Percentiles rank a stretch among this genome's conserved stretches.
Conservation (phyloP, 2,888 invertebrate species). For the Pemphredon lugubris region DNA sequence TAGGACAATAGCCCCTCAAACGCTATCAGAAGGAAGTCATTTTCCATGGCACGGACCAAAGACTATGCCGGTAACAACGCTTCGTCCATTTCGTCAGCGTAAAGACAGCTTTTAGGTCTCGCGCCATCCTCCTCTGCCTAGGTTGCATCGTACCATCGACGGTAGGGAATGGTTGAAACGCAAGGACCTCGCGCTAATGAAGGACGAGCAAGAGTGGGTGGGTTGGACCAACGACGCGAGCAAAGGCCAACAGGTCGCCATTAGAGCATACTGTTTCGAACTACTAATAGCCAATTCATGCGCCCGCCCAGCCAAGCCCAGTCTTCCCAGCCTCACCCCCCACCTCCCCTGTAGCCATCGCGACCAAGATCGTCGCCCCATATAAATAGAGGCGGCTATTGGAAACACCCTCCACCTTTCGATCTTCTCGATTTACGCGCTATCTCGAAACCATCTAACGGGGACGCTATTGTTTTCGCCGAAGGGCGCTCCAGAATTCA, state of each 20-base stretch:
- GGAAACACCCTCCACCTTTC: conserved; percentile 9
- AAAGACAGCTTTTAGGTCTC: conserved; percentile 67
- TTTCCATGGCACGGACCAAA: conserved; percentile 35
- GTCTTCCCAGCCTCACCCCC: conserved; percentile 50
- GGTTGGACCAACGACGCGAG: conserved; percentile 75
- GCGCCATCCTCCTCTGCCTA: conserved; percentile 40
- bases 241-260: conserved; percentile 81
- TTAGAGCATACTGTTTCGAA: conserved; percentile 81
- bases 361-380: conserved; percentile 59
- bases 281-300: conserved; percentile 83
- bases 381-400: conserved; percentile 54
- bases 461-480: background rate
- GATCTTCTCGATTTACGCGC: conserved; percentile 20
- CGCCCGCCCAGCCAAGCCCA: conserved; percentile 60
- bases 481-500: too few species aligned
- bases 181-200: conserved; percentile 73
- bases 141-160: conserved; percentile 30
- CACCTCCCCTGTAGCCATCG: conserved; percentile 47
- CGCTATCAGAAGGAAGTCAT: conserved; percentile 56
- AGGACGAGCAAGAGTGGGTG: conserved; percentile 67
- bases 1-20: conserved; percentile 55
- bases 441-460: background rate
- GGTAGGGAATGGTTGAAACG: conserved; percentile 55
- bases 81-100: conserved; percentile 58
- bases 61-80: conserved; percentile 40